Conservation (phyloP, 1,140 invertebrate species). For the Agrypnia vestita region DNA sequence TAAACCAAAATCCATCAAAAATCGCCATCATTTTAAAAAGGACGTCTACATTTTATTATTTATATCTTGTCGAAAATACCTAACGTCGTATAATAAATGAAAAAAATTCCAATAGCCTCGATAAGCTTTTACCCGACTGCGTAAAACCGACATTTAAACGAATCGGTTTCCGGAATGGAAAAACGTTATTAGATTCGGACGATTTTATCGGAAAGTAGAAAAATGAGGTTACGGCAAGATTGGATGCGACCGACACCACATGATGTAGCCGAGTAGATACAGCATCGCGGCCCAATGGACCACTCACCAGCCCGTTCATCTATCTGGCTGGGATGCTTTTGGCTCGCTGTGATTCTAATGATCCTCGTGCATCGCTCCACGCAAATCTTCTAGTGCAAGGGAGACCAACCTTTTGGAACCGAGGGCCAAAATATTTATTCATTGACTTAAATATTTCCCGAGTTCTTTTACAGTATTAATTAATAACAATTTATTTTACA, state of each 20-base stretch:
- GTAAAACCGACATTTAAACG: neutral
- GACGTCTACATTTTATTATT: too few relatives aligned
- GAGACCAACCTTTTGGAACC: neutral
- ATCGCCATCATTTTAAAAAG: neutral
- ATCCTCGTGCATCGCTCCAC: neutral
- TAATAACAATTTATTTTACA: too few relatives aligned
- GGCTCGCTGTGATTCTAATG: neutral
- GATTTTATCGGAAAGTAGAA: constrained; percentile 18
- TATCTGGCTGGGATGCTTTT: neutral
- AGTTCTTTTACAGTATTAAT: too few relatives aligned
- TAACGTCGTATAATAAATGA: too few relatives aligned
- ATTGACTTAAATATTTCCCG: too few relatives aligned
- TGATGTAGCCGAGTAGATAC: neutral
- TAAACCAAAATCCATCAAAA: neutral
- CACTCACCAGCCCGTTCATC: neutral
- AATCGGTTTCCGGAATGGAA: constrained; percentile 15
- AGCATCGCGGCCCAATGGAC: constrained; percentile 11
- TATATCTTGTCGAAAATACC: too few relatives aligned
- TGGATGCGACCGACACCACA: constrained; percentile 3
- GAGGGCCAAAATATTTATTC: too few relatives aligned
- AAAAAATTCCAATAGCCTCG: too few relatives aligned
- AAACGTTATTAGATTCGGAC: constrained; percentile 23
- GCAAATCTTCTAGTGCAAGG: neutral
- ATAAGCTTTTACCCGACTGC: too few relatives aligned
- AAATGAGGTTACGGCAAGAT: neutral